phyloP scores from a whole-genome alignment of 2,797 vertebrate species.

The Bradypodion ventrale region DNA sequence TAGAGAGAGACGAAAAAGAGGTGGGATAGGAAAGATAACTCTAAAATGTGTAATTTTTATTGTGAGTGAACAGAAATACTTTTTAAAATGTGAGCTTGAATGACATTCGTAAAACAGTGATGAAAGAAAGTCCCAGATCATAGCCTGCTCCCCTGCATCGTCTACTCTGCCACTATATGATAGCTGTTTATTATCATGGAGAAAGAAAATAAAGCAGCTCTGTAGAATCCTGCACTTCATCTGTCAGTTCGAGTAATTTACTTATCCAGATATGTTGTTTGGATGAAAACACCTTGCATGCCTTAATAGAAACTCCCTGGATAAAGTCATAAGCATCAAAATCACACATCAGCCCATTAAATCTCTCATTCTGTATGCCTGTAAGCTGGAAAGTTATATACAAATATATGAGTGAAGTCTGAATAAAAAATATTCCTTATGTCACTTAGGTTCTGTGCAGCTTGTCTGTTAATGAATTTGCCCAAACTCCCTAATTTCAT shows the following conservation, averaged over 20 bases:
- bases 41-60: not conserved
- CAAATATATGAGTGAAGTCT: not conserved
- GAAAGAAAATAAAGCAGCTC: not conserved
- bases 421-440: not conserved
- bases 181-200: not conserved
- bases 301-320: slow-evolving; percentile 1
- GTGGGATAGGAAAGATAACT: not conserved
- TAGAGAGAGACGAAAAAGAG: not conserved
- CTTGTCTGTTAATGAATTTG: not conserved
- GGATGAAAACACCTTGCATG: not conserved
- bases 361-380: not conserved
- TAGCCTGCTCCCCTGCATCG: too few species aligned
- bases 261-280: not conserved
- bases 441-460: too few species aligned
- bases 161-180: not conserved
- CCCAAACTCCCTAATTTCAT: not conserved
- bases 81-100: not conserved
- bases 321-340: not conserved
- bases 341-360: not conserved
- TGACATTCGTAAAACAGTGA: not conserved
- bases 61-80: not conserved
- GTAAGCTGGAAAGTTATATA: not conserved
- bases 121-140: not conserved
- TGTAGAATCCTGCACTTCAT: not conserved
- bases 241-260: fast-evolving